Evolutionary conservation across 2,888 invertebrate genomes (phyloP), one percentile per base, ranked within the genome.

Genomic region (Helleia helle): DNA sequence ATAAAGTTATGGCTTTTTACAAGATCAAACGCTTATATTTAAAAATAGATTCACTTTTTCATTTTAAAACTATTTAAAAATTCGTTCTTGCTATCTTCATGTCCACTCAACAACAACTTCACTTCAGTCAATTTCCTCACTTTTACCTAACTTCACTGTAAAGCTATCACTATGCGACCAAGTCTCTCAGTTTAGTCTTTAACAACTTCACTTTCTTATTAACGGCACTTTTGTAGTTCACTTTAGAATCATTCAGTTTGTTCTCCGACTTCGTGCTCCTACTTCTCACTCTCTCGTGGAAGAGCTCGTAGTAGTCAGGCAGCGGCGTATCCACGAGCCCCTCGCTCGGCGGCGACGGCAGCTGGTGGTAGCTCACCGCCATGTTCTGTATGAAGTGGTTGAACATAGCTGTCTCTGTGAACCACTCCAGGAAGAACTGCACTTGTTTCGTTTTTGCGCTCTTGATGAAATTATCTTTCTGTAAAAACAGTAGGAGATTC

Each of bases 341-440:
- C 30, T 45, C 42, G 29, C 51, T 27, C 44, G 49, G 14, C 14
- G 42, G 40, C 5, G 46, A 39, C 8, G 54, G 54, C 2, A 50
- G 48, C 22, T 51, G 52, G 13, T 54, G 49, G 46, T 57, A 59
- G 11, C 59, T 44, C 0, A 54, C 51, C 0, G 73, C 66, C 79
- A 81, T 79, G 59, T 86, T 85, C 51, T 90, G 88, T 39, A 91
- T 84, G 67, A 92, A 94, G 37, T 90, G 88, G 47, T 90, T 88
- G 68, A 95, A 95, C 93, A 95, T 93, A 1, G 93, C 91, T 0
- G 94, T 94, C 63, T 95, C 93, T 0, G 91, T 89, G 71, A 95
- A 95, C 94, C 94, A 95, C 51, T 93, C 92, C 1, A 95, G 77
- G 68, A 95, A 94, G 54, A 90, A 88, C 49, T 90, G 89, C 25